These are phyloP conservation scores for Calosoma granatense DNA, from an alignment of 1,140 invertebrate genomes.

Conservation along the genomic window DNA sequence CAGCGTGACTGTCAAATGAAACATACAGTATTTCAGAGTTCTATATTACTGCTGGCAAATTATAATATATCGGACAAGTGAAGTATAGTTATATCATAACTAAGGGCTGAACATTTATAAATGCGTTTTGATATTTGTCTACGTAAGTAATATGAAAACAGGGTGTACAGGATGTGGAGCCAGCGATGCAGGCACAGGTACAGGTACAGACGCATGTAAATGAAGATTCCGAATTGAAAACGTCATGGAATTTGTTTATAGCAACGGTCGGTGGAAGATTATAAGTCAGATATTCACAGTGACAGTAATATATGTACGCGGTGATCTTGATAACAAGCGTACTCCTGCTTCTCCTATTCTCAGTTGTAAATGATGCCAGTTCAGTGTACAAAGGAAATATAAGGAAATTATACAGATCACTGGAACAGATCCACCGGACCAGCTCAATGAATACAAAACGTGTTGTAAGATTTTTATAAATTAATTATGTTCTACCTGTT, in stretches of 20 bases:
- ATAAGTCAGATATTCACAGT: not conserved
- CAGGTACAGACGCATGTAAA: too few relatives aligned
- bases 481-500: not conserved
- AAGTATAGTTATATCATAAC: too few relatives aligned
- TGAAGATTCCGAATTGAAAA: conserved; percentile 4
- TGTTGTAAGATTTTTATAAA: not conserved
- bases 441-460: not conserved
- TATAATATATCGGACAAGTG: too few relatives aligned
- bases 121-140: too few relatives aligned
- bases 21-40: too few relatives aligned
- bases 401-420: not conserved
- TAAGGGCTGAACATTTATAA: too few relatives aligned
- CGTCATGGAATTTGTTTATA: conserved; percentile 1
- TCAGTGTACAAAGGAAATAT: not conserved
- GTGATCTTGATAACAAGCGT: not conserved
- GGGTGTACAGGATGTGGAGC: too few relatives aligned
- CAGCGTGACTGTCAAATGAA: too few relatives aligned
- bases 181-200: too few relatives aligned
- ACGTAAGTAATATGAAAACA: too few relatives aligned
- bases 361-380: too few relatives aligned
- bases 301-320: not conserved
- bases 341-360: not conserved
- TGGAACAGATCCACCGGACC: not conserved
- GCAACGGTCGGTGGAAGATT: not conserved
- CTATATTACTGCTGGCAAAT: too few relatives aligned